Conservation (phyloP, 2,113 vertebrate genomes). For the Notothenia coriiceps region DNA sequence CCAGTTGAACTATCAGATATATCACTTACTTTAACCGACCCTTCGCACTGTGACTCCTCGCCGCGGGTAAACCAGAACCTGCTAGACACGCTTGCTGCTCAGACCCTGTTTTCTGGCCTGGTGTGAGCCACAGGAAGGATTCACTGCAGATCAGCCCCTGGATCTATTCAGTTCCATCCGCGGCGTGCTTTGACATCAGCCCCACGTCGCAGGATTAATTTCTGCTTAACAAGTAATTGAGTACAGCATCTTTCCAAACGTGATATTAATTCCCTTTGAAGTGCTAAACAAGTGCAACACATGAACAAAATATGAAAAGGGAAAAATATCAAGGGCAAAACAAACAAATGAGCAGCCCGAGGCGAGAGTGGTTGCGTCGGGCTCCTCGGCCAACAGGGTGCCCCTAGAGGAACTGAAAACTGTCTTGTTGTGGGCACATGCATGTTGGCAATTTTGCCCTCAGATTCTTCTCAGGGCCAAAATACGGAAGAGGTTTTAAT, state of each 20-base stretch:
- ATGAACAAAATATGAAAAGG: constrained; percentile 59
- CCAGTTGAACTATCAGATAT: constrained; percentile 60
- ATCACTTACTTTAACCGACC: constrained; percentile 37
- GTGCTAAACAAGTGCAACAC: constrained; percentile 36
- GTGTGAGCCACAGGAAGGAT: constrained; percentile 33
- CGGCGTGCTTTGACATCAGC: constrained; percentile 10
- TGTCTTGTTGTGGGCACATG: not conserved
- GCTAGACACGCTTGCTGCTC: constrained; percentile 53
- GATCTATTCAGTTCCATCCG: constrained; percentile 22
- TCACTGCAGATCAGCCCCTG: not conserved
- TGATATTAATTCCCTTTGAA: constrained; percentile 52
- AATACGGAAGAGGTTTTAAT: not conserved
- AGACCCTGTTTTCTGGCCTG: constrained; percentile 57
- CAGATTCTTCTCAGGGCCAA: not conserved
- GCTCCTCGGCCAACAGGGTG: constrained; percentile 39
- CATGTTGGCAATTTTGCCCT: no score
- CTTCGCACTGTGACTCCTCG: constrained; percentile 9
- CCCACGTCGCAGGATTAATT: constrained; percentile 6
- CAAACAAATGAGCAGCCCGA: constrained; percentile 43
- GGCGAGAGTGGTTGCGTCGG: constrained; percentile 18
- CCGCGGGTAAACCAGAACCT: constrained; percentile 42
- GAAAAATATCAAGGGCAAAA: constrained; percentile 42
- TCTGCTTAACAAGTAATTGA: constrained; percentile 22
- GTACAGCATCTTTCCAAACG: constrained; percentile 15
- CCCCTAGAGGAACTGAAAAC: constrained; percentile 12